Evolutionary conservation across 2,113 vertebrate genomes (phyloP).

Genomic region (Apeltes quadracus): DNA sequence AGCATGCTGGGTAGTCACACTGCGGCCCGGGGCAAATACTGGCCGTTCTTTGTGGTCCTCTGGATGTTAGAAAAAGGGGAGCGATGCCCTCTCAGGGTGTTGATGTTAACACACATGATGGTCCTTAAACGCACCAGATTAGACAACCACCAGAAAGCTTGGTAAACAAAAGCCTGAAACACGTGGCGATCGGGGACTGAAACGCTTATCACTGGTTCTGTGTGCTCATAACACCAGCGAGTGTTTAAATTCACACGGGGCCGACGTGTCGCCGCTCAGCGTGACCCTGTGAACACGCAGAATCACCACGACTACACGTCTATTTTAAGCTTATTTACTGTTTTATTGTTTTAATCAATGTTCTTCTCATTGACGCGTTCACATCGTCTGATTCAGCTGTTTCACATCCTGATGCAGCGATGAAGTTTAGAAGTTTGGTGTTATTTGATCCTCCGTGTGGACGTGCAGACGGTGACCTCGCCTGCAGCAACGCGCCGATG

Average conservation of each 20-base stretch:
- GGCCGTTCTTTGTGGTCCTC: not conserved
- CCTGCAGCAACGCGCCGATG: too few species aligned
- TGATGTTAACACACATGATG: not conserved
- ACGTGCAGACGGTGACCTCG: too few species aligned
- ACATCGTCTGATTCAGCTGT: not conserved
- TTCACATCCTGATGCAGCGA: not conserved
- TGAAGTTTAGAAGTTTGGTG: not conserved
- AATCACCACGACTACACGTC: too few species aligned
- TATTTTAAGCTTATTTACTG: too few species aligned
- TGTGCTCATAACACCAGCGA: not conserved
- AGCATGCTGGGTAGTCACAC: not conserved
- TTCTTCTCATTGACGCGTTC: not conserved
- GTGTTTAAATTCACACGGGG: not conserved
- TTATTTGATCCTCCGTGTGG: too few species aligned
- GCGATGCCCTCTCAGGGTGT: not conserved
- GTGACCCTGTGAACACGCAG: too few species aligned
- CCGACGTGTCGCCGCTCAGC: too few species aligned
- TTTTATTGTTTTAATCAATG: too few species aligned
- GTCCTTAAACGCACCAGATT: too few species aligned
- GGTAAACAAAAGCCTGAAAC: too few species aligned
- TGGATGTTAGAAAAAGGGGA: not conserved
- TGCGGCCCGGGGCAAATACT: constrained; percentile 4
- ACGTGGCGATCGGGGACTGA: too few species aligned
- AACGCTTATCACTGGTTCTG: constrained; percentile 12
- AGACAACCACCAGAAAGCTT: not conserved